These are phyloP conservation scores for Trachelus tabidus DNA, from an alignment of 2,888 invertebrate genomes.

Conservation along the genomic window DNA sequence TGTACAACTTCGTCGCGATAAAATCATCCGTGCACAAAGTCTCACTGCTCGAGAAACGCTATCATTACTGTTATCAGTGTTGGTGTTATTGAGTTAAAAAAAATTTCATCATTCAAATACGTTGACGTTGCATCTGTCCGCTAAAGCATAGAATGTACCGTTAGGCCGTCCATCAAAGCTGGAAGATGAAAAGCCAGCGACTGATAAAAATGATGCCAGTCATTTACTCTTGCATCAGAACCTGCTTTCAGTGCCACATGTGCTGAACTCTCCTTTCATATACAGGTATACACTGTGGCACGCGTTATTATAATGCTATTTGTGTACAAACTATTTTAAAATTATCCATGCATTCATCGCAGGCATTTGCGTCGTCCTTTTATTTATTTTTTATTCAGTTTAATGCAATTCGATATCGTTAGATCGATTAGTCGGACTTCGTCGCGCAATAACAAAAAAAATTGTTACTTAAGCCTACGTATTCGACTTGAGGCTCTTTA, in stretches of 20 bases:
- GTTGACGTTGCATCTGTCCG: neutral
- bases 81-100: neutral
- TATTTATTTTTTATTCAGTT: neutral
- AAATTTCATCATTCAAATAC: neutral
- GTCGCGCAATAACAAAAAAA: neutral
- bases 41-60: neutral
- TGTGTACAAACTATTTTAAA: neutral
- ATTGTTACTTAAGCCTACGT: neutral
- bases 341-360: neutral
- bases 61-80: neutral
- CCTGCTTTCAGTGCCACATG: neutral
- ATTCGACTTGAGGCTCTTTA: neutral
- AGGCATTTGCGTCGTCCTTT: neutral
- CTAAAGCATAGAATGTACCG: constrained; percentile 10
- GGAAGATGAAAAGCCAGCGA: constrained; percentile 9
- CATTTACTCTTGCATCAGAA: constrained; percentile 13
- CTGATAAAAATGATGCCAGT: constrained; percentile 16
- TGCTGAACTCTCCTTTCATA: neutral
- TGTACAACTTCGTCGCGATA: neutral
- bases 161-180: constrained; percentile 17
- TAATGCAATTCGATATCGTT: neutral
- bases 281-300: neutral
- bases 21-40: neutral
- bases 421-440: neutral
- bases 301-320: neutral